Conservation (phyloP, 1,140 invertebrate species). For the Ooceraea biroi region DNA sequence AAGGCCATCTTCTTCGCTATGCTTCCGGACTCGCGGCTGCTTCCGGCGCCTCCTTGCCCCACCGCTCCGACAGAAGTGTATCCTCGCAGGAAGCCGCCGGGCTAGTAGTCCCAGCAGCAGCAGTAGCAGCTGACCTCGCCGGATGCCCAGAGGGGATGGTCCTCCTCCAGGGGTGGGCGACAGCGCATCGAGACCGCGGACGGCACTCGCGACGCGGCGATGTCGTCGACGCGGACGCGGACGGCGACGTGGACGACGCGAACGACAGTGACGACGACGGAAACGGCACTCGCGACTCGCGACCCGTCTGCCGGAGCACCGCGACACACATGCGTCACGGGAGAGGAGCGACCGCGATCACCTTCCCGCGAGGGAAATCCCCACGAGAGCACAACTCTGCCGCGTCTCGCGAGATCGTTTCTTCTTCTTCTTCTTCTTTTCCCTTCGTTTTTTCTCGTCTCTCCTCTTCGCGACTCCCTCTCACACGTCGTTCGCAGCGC, state of each 20-base stretch:
- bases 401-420: constrained; percentile 59
- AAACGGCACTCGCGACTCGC: constrained; percentile 67
- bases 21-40: constrained; percentile 82
- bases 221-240: constrained; percentile 61
- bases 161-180: constrained; percentile 64
- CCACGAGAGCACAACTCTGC: constrained; percentile 73
- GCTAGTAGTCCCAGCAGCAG: constrained; percentile 70
- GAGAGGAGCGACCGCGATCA: constrained; percentile 64
- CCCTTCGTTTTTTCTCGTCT: constrained; percentile 9
- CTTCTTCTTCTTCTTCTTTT: constrained; percentile 6
- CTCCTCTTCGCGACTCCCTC: constrained; percentile 35
- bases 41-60: constrained; percentile 84
- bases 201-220: constrained; percentile 60
- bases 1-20: constrained; percentile 86
- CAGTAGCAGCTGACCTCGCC: constrained; percentile 68
- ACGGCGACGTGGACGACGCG: not conserved
- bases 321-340: constrained; percentile 84
- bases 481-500: constrained; percentile 53
- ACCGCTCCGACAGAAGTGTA: constrained; percentile 76
- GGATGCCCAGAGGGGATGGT: constrained; percentile 60
- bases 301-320: constrained; percentile 78
- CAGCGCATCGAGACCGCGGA: constrained; percentile 74
- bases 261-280: constrained; percentile 52
- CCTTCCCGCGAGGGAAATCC: constrained; percentile 63
- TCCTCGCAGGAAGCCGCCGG: constrained; percentile 68